Evolutionary conservation across 2,113 vertebrate genomes (phyloP).

Genomic region (Callorhinus ursinus): DNA sequence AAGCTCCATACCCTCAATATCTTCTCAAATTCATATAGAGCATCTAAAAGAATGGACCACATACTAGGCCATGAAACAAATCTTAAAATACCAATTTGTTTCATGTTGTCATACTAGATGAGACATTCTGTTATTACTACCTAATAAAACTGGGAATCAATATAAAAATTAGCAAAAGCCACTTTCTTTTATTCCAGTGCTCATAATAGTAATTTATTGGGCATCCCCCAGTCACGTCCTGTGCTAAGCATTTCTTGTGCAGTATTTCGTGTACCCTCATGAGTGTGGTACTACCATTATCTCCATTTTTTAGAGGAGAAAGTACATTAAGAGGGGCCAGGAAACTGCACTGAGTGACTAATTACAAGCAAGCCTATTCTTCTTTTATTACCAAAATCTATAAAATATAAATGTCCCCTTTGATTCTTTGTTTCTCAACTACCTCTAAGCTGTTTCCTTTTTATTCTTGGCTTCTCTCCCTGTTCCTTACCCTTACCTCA

Average conservation of each 20-base stretch:
- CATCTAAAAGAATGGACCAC: not conserved
- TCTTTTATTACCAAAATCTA: not conserved
- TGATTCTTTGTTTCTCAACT: not conserved
- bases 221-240: not conserved
- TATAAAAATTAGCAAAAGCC: not conserved
- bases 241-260: not conserved
- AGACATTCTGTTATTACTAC: not conserved
- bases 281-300: not conserved
- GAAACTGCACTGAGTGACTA: not conserved
- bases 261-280: not conserved
- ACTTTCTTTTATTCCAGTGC: not conserved
- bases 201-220: not conserved
- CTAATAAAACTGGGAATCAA: not conserved
- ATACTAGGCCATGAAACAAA: not conserved
- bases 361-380: not conserved
- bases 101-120: not conserved
- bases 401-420: not conserved
- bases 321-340: not conserved
- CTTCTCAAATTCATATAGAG: not conserved
- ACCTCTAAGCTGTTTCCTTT: not conserved
- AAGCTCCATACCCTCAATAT: not conserved
- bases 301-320: not conserved
- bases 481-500: not conserved
- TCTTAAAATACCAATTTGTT: not conserved
- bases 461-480: not conserved